Conservation (phyloP, 37 sponge, comb jelly and placozoan species). For the Cliona cf. orientalis region DNA sequence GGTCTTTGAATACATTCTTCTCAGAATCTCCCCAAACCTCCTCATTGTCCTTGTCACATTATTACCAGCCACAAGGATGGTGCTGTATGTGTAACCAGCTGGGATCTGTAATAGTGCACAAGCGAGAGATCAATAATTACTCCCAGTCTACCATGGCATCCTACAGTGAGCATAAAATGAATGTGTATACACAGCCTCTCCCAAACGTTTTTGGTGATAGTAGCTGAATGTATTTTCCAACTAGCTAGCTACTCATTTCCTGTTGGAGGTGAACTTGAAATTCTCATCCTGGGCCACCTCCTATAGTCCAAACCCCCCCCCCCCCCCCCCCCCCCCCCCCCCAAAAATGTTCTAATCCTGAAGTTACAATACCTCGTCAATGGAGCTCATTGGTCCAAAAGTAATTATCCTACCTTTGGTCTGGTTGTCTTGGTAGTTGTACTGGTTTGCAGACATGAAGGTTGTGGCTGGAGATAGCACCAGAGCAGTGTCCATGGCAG, state of each 20-base stretch:
- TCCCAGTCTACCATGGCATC: too few relatives aligned
- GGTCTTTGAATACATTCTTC: slow-evolving; percentile 32
- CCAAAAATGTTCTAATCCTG: too few relatives aligned
- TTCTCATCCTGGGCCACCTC: too few relatives aligned
- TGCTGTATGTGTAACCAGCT: slow-evolving; percentile 24
- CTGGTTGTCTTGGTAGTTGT: slow-evolving; percentile 21
- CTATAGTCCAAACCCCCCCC: too few relatives aligned
- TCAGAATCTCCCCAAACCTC: slow-evolving; percentile 57
- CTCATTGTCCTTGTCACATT: slow-evolving; percentile 52
- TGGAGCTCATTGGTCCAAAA: slow-evolving; percentile 49
- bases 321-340: too few relatives aligned
- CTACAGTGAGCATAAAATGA: too few relatives aligned
- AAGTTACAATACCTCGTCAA: slow-evolving; percentile 57
- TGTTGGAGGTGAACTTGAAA: too few relatives aligned
- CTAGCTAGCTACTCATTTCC: too few relatives aligned
- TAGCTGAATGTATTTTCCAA: too few relatives aligned
- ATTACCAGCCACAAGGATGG: slow-evolving; percentile 60
- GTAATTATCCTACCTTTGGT: slow-evolving; percentile 18
- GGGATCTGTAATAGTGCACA: slow-evolving; percentile 43
- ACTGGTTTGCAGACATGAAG: slow-evolving; percentile 77
- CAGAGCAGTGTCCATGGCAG: slow-evolving; percentile 44
- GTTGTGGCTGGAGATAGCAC: slow-evolving; percentile 68
- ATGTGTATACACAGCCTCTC: too few relatives aligned
- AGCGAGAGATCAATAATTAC: too few relatives aligned
- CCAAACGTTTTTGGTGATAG: too few relatives aligned